Evolutionary conservation across 2,888 invertebrate species (phyloP), one percentile per base, ranked within the genome.

Genomic region (Entomobrya multifasciata): DNA sequence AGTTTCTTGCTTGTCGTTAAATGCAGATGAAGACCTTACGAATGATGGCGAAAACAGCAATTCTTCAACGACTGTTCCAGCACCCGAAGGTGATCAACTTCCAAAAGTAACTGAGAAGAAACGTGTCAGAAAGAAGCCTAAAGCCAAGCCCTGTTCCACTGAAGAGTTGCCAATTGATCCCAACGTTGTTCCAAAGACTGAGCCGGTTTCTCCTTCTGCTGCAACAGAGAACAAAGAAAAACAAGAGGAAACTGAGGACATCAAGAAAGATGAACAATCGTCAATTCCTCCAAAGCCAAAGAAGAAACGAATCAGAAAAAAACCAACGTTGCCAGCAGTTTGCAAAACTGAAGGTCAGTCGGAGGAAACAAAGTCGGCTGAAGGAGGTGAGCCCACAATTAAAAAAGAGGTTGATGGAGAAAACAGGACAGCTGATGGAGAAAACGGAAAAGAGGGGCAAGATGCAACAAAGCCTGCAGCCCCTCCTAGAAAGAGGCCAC

Each of bases 251-350:
- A 10, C 30, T 30, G 55, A 1, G 10, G 27, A 27, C 0, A 22
- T 6, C n/a, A 57, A 57, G 10, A 36, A 20, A 20, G 8, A 0
- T 20, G 77, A 57, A 0, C n/a, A 3, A 6, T 6, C 27, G 0
- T 27, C 17, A 6, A 6, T 15, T 25, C 6, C 65, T 17, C 11
- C 22, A 17, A 74, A 74, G 30, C 74, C 74, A 11, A 74, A 74
- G 30, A 74, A 30, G 22, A 74, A 74, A 49, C 49, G 74, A 10
- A 74, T 74, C 8, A 15, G 74, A 27, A 49, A 25, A 30, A 74
- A 74, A 10, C 67, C 44, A 22, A 41, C 25, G 22, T 41, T 47
- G 1, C 8, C 13, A 22, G 2, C 27, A n/a, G 17, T 13, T 15
- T 13, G 6, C 5, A n/a, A 20, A 1, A 13, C 22, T 25, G 47